Percentiles rank a stretch among this genome's conserved stretches.
Conservation (phyloP, 2,113 vertebrate genomes). For the Pterophyllum scalare region DNA sequence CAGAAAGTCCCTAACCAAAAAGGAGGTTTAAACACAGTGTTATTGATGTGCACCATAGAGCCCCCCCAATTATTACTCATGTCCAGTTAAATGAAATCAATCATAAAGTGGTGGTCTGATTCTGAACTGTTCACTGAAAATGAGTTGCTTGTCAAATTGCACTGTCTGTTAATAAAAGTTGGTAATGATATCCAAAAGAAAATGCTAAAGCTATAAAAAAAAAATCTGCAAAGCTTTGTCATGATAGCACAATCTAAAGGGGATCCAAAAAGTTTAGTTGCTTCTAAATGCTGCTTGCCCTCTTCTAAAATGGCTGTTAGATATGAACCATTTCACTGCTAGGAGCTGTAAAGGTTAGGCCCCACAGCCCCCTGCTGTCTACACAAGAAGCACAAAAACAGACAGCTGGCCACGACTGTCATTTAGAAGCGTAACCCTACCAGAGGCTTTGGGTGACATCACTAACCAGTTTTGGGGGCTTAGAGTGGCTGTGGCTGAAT, state of each 20-base stretch:
- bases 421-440: conserved; percentile 59
- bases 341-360: conserved; percentile 55
- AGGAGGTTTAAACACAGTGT: too few species aligned
- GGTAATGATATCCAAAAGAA: conserved; percentile 29
- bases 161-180: neutral
- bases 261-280: conserved; percentile 3
- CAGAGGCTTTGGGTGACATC: conserved; percentile 71
- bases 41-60: neutral
- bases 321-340: conserved; percentile 42
- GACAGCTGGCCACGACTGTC: conserved; percentile 71
- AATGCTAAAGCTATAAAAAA: conserved; percentile 14
- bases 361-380: conserved; percentile 55
- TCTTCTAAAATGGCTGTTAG: conserved; percentile 68
- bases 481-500: conserved; percentile 46
- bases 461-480: conserved; percentile 62
- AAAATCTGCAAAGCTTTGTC: neutral
- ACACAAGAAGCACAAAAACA: conserved; percentile 53
- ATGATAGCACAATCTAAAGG: conserved; percentile 14
- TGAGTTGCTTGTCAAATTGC: conserved; percentile 1
- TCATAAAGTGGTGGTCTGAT: conserved; percentile 1
- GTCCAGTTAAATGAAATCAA: conserved; percentile 17
- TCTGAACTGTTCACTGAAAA: neutral
- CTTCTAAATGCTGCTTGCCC: conserved; percentile 34
- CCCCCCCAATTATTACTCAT: neutral
- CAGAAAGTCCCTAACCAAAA: too few species aligned